Percentiles rank a stretch among this genome's conserved stretches.
Conservation (phyloP, 2,113 vertebrate species). For the Gymnobelideus leadbeateri region DNA sequence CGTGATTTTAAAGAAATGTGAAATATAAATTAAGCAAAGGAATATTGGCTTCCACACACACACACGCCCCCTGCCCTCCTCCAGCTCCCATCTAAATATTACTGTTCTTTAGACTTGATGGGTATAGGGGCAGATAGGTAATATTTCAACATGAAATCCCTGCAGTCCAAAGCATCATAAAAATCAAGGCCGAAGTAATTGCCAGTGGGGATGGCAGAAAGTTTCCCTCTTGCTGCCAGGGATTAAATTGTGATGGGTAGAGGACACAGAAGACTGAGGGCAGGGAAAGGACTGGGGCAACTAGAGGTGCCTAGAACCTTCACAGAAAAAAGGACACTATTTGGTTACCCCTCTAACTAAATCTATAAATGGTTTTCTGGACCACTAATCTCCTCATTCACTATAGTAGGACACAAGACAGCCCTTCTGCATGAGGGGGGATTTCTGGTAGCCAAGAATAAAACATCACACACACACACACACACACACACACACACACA, state of each 20-base stretch:
- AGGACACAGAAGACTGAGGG: not conserved
- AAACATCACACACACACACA: not conserved
- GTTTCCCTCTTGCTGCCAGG: not conserved
- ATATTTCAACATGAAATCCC: slow-evolving; percentile 48
- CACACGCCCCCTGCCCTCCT: slow-evolving; percentile 22
- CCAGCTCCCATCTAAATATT: slow-evolving; percentile 10
- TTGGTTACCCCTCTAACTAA: not conserved
- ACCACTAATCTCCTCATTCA: not conserved
- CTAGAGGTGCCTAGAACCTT: not conserved
- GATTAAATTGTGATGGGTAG: slow-evolving; percentile 17
- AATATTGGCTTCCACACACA: slow-evolving; percentile 57
- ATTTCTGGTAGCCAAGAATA: not conserved
- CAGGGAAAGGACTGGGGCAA: not conserved
- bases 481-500: not conserved
- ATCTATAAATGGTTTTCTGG: not conserved
- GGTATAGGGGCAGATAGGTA: not conserved
- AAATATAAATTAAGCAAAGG: slow-evolving; percentile 81
- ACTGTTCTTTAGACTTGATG: slow-evolving; percentile 36
- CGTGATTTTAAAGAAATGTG: slow-evolving; percentile 86
- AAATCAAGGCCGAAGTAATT: slow-evolving; percentile 57
- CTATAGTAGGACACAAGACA: not conserved
- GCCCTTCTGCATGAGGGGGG: not conserved
- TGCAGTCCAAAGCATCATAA: slow-evolving; percentile 23
- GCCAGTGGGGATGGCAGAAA: slow-evolving; percentile 22
- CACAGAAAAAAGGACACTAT: not conserved